A percentile compares a stretch with the other conserved stretches of the same genome.
These are phyloP conservation scores for Nycticryphes semicollaris DNA, from an alignment of 2,113 vertebrate species.

Conservation along the genomic window DNA sequence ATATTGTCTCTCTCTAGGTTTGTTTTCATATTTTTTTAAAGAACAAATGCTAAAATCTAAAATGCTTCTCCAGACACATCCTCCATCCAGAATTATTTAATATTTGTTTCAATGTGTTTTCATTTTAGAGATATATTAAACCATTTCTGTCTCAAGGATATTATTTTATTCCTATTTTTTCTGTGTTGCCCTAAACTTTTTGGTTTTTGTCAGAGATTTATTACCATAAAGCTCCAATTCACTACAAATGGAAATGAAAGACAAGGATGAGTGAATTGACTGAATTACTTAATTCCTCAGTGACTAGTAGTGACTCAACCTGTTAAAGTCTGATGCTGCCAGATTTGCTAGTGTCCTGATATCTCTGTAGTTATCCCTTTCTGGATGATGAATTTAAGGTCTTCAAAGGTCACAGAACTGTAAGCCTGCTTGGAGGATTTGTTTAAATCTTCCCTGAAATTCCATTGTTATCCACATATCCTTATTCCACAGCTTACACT, in stretches of 20 bases:
- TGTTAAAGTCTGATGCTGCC: neutral
- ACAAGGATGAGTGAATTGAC: neutral
- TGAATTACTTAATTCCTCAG: neutral
- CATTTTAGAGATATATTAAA: neutral
- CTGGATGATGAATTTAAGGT: neutral
- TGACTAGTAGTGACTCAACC: neutral
- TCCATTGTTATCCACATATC: neutral
- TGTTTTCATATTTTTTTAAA: neutral
- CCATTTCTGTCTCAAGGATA: neutral
- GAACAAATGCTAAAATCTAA: neutral
- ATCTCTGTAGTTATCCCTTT: neutral
- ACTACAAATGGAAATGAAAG: neutral
- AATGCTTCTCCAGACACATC: neutral
- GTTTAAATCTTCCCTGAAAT: conserved; percentile 47
- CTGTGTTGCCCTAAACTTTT: neutral
- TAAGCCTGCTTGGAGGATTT: conserved; percentile 8
- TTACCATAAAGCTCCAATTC: neutral
- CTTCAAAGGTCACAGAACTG: neutral
- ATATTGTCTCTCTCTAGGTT: neutral
- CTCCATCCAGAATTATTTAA: neutral
- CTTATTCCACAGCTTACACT: neutral
- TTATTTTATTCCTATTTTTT: neutral
- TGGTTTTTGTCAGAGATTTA: neutral
- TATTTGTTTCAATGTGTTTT: neutral
- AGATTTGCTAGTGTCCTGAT: neutral